Percentiles rank a stretch among this genome's conserved stretches.
These are phyloP conservation scores for Heliconius hewitsoni DNA, from an alignment of 1,140 invertebrate species.

Conservation along the genomic window DNA sequence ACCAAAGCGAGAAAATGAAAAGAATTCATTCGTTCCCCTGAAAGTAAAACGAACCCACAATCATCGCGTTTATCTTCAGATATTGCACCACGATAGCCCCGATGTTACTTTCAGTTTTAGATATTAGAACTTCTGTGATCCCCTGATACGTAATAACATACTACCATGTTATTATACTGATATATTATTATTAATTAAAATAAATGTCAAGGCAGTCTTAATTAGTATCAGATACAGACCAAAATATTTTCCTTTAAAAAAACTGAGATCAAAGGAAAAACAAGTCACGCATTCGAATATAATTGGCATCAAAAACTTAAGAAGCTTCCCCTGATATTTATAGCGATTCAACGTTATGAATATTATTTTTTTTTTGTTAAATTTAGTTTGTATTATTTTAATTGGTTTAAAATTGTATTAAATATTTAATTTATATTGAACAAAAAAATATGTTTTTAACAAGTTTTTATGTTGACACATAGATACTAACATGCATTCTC, in stretches of 20 bases:
- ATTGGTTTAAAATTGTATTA: background rate
- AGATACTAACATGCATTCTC: too few species aligned
- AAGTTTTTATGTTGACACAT: too few species aligned
- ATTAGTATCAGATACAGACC: background rate
- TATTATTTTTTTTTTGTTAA: background rate
- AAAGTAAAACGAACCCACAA: too few species aligned
- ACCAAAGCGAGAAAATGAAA: too few species aligned
- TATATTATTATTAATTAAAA: background rate
- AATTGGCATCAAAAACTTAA: slow-evolving; percentile 3
- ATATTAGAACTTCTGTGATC: background rate
- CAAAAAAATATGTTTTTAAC: too few species aligned
- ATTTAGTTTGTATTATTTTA: background rate
- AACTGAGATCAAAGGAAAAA: background rate
- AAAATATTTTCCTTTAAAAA: background rate
- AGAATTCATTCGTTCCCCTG: too few species aligned
- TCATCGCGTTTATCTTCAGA: too few species aligned
- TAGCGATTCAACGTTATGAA: background rate
- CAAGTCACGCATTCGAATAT: slow-evolving; percentile 1
- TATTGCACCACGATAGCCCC: too few species aligned
- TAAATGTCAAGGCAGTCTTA: background rate
- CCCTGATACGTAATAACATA: background rate
- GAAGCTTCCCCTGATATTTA: background rate
- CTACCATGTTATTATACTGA: too few species aligned
- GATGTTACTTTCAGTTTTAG: background rate
- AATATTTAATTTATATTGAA: too few species aligned